Percentiles rank a stretch among this genome's conserved stretches.
These are phyloP conservation scores for Ammodytes dubius DNA, from an alignment of 2,113 vertebrate genomes.

Conservation along the genomic window DNA sequence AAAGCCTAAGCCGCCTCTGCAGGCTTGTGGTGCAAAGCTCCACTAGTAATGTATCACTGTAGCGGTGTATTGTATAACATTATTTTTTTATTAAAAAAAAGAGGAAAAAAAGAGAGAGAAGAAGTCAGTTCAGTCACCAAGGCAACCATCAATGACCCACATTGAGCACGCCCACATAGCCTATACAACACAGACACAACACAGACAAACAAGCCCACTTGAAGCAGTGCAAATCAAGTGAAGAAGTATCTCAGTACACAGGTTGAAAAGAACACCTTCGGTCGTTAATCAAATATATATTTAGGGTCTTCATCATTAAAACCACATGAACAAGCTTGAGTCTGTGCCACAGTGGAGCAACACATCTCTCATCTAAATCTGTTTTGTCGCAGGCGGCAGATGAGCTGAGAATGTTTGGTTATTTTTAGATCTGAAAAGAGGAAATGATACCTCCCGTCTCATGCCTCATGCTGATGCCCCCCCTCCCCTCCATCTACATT, in stretches of 20 bases:
- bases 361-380: slow-evolving; percentile 37
- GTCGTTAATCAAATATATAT: background rate
- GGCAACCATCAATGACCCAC: slow-evolving; percentile 18
- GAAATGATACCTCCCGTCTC: slow-evolving; percentile 43
- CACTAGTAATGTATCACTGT: slow-evolving; percentile 28
- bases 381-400: slow-evolving; percentile 39
- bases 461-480: slow-evolving; percentile 5
- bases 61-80: no score
- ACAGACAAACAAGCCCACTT: background rate
- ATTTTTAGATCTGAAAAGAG: slow-evolving; percentile 51
- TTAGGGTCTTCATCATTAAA: background rate
- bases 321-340: background rate
- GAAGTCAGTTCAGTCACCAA: slow-evolving; percentile 17
- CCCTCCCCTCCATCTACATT: background rate
- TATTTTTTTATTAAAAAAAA: no score
- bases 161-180: background rate
- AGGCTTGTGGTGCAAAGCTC: slow-evolving; percentile 17
- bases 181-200: slow-evolving; percentile 14
- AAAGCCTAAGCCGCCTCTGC: background rate
- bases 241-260: background rate
- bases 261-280: background rate
- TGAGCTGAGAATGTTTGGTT: slow-evolving; percentile 12
- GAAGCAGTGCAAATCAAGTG: background rate
- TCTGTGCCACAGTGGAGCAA: background rate
- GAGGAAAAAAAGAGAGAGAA: background rate